Evolutionary conservation across 2,888 invertebrate species (phyloP), one percentile per base, ranked within the genome.

Genomic region (Andrena marginata): DNA sequence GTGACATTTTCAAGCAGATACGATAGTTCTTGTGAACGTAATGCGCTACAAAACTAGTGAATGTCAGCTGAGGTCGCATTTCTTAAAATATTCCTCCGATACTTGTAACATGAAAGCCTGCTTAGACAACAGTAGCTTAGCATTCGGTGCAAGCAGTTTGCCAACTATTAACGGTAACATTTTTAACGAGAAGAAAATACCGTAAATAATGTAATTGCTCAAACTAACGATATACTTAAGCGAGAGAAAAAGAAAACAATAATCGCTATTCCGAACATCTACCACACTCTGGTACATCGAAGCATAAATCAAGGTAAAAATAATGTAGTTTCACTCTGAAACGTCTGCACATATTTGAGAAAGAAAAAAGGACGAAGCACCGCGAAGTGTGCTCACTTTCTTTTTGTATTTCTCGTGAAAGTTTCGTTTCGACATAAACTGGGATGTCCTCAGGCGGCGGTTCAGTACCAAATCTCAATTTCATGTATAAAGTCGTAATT

Each of bases 101-200:
- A 86, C 56, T 48, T 73, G 72, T 82, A 69, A 86, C 48, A 82
- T 82, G 86, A 73, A 84, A 89, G 90, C 89, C 90, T 91, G 90
- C 89, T 80, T 92, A 91, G 89, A 90, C 26, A 26, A 26, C 68
- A 83, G 87, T 90, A 89, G 87, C 85, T 51, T 88, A 89, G 84
- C 75, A 76, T 82, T 65, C 60, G 16, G 20, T 54, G 72, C 29
- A 77, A 83, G 62, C 76, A 71, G 48, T 81, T 42, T n/a, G 82
- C 31, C 13, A 85, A 51, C 42, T 42, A 20, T 69, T 31, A n/a
- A 70, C 29, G 16, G 8, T 31, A 70, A 69, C 7, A 31, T 8
- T 48, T 63, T 26, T 31, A 23, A 8, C 16, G 10, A 60, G 26
- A 54, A 26, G 1, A 54, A 10, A 23, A 26, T 56, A 2, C 4